These are phyloP conservation scores for Pseudomyrmex dendroicus DNA, from an alignment of 1,140 invertebrate species.

Conservation along the genomic window DNA sequence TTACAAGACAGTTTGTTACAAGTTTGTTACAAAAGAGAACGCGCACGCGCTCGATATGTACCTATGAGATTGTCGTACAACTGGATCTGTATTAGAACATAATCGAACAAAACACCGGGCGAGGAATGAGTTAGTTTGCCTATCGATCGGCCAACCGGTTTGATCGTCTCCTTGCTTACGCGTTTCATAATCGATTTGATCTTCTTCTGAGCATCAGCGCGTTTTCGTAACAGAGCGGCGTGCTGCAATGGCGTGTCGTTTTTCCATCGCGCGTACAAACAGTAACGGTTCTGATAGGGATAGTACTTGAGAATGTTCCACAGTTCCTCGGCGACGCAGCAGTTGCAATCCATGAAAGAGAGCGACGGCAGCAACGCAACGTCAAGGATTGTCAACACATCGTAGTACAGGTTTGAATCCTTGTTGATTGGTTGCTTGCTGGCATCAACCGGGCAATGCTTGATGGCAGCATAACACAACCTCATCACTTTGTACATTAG, in stretches of 20 bases:
- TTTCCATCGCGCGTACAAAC: conserved; percentile 97
- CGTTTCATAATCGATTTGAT: conserved; percentile 99
- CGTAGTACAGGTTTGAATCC: conserved; percentile 88
- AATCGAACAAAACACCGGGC: conserved; percentile 98
- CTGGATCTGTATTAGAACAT: conserved; percentile 97
- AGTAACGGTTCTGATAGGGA: conserved; percentile 96
- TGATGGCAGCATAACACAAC: conserved; percentile 86
- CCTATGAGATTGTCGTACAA: conserved; percentile 98
- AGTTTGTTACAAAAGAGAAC: neutral
- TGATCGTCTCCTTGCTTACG: conserved; percentile 99
- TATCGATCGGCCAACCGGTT: conserved; percentile 96
- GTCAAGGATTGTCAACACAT: conserved; percentile 94
- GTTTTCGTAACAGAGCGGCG: conserved; percentile 92
- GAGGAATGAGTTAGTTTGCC: conserved; percentile 98
- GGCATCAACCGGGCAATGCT: conserved; percentile 80
- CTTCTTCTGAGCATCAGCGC: conserved; percentile 94
- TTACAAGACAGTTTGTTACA: too few relatives aligned
- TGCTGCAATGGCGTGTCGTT: conserved; percentile 93
- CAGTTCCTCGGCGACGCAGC: conserved; percentile 97
- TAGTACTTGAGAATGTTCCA: conserved; percentile 96
- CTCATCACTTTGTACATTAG: conserved; percentile 94
- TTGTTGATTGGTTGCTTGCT: conserved; percentile 81
- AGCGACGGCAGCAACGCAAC: conserved; percentile 95
- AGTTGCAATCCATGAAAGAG: conserved; percentile 96
- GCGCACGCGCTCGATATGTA: conserved; percentile 53